These are phyloP conservation scores for Panthera tigris DNA, from an alignment of 2,113 vertebrate species.

Conservation along the genomic window DNA sequence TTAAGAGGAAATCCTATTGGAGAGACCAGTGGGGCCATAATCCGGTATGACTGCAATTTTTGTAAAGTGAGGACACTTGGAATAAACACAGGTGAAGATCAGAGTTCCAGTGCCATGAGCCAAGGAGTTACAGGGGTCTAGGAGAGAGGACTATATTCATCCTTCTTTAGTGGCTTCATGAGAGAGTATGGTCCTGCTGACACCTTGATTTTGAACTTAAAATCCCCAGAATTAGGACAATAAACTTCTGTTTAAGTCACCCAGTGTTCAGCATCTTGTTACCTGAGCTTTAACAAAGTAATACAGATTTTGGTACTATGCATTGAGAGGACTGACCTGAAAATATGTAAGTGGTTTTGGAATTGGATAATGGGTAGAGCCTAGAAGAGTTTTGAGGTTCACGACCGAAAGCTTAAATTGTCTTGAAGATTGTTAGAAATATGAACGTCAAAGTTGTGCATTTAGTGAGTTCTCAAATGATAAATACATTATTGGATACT, in stretches of 20 bases:
- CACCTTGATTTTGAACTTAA: not conserved
- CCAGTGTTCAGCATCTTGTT: not conserved
- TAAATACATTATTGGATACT: not conserved
- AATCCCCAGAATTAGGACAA: not conserved
- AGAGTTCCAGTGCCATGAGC: not conserved
- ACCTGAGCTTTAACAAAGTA: not conserved
- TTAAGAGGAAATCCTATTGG: not conserved
- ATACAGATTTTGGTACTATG: not conserved
- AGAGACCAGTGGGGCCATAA: too few relatives aligned
- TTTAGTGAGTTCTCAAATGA: not conserved
- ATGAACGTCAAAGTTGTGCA: not conserved
- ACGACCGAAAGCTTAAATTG: not conserved
- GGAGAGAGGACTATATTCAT: not conserved
- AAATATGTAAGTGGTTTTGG: not conserved
- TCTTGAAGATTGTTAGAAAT: not conserved
- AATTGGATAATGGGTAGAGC: not conserved
- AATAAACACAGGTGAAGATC: not conserved
- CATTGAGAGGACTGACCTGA: not conserved
- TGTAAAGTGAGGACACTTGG: not conserved
- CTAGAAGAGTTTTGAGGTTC: not conserved
- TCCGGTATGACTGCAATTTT: not conserved
- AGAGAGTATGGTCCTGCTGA: not conserved
- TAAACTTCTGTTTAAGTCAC: not conserved
- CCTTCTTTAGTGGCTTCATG: not conserved
- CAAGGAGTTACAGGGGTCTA: not conserved